Percentiles rank a stretch among this genome's conserved stretches.
Evolutionary conservation across 1,140 invertebrate genomes (phyloP).

Genomic region (Neodiprion lecontei): DNA sequence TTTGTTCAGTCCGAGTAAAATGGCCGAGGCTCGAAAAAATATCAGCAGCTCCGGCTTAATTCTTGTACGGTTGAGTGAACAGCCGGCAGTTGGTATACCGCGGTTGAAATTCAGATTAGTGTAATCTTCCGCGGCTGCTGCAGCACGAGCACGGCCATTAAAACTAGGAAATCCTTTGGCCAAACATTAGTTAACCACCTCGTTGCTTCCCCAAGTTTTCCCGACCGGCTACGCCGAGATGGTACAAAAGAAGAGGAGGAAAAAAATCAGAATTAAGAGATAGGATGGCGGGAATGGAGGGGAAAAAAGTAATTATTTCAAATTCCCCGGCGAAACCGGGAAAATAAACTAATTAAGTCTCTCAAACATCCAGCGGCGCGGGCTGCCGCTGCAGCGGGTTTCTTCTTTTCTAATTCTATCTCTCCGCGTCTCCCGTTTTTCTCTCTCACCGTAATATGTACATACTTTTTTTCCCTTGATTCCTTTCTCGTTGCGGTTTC

Average conservation of each 20-base stretch:
- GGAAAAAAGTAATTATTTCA: neutral
- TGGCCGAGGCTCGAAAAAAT: no score
- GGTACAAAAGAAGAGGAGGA: no score
- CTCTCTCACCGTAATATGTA: neutral
- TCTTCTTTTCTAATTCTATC: neutral
- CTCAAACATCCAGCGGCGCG: neutral
- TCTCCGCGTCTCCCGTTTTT: neutral
- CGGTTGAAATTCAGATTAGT: neutral
- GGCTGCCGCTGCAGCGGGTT: no score
- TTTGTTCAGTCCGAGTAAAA: no score
- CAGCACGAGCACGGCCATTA: neutral
- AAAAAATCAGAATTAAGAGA: no score
- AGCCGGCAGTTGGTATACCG: no score
- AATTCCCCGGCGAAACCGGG: neutral
- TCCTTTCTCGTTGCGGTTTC: neutral
- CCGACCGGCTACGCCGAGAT: no score
- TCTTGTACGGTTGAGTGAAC: no score
- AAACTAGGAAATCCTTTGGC: conserved; percentile 1
- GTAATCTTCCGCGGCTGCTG: neutral
- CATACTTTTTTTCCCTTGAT: neutral
- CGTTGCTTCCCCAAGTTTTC: neutral
- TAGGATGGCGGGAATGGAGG: neutral
- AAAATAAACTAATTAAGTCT: neutral
- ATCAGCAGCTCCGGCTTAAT: no score
- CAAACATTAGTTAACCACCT: neutral